A percentile compares a stretch with the other conserved stretches of the same genome.
Conservation (phyloP, 1,140 invertebrate genomes). For the Cyrtorhinus lividipennis region DNA sequence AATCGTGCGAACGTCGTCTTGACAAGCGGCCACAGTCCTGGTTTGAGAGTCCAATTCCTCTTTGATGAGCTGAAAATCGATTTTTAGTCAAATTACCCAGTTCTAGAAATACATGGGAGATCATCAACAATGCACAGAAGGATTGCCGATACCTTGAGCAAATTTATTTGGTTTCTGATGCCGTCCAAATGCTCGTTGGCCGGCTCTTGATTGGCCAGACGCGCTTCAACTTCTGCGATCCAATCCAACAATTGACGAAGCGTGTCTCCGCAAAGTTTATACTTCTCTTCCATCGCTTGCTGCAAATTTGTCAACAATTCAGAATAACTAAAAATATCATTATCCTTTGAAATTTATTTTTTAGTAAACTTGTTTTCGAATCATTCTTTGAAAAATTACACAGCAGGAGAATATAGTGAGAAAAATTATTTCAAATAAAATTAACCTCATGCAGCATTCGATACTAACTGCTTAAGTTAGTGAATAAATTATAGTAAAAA, state of each 20-base stretch:
- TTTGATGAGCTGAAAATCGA: conserved; percentile 65
- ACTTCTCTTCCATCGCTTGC: conserved; percentile 90
- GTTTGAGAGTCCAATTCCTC: conserved; percentile 80
- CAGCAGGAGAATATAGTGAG: neutral
- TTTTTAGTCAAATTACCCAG: no score
- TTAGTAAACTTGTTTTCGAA: no score
- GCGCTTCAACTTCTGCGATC: conserved; percentile 72
- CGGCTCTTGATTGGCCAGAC: conserved; percentile 72
- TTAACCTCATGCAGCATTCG: no score
- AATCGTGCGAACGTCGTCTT: conserved; percentile 83
- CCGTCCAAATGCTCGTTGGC: conserved; percentile 79
- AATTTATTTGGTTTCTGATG: conserved; percentile 76
- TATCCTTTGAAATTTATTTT: no score
- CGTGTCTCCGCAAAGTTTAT: conserved; percentile 73
- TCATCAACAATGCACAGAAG: neutral
- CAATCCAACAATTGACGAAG: conserved; percentile 73
- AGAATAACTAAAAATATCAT: conserved; percentile 11
- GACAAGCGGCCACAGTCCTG: conserved; percentile 66
- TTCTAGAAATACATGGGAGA: conserved; percentile 11
- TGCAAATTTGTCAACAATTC: conserved; percentile 34
- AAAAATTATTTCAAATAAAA: no score
- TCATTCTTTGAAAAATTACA: conserved; percentile 8
- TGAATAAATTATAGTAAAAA: no score
- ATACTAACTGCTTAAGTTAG: no score
- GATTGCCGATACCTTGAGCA: conserved; percentile 74